A percentile compares a stretch with the other conserved stretches of the same genome.
Conservation (phyloP, 2,797 vertebrate genomes). For the Hybognathus amarus region DNA sequence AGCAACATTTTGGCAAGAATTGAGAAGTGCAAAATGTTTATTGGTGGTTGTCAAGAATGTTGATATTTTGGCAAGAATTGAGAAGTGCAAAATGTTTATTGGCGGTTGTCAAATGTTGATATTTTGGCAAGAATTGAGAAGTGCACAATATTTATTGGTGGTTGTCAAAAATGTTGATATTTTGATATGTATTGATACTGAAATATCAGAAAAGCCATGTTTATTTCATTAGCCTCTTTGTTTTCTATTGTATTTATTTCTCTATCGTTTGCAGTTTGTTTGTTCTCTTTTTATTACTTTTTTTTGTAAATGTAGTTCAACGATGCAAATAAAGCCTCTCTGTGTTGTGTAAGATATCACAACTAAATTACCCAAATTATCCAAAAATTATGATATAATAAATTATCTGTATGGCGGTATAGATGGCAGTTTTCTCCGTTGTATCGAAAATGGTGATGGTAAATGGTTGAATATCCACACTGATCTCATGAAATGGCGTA, state of each 20-base stretch:
- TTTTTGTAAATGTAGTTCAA: too few relatives aligned
- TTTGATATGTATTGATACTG: too few relatives aligned
- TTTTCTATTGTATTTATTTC: neutral
- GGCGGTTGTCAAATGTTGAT: too few relatives aligned
- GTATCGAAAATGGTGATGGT: too few relatives aligned
- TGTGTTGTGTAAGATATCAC: too few relatives aligned
- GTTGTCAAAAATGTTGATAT: too few relatives aligned
- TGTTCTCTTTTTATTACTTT: neutral
- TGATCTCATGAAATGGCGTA: too few relatives aligned
- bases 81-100: neutral
- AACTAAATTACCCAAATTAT: neutral
- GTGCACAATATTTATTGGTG: neutral
- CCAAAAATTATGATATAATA: neutral
- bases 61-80: neutral
- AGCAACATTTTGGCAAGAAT: neutral
- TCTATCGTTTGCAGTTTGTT: neutral
- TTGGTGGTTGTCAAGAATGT: neutral
- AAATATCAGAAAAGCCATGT: neutral
- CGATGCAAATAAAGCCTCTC: too few relatives aligned
- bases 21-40: neutral
- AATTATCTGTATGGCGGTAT: neutral
- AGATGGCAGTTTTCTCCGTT: neutral
- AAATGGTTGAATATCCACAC: neutral
- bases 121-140: neutral
- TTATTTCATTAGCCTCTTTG: neutral